Conservation (phyloP, 2,797 vertebrate genomes). For the Tarsius wallacei region DNA sequence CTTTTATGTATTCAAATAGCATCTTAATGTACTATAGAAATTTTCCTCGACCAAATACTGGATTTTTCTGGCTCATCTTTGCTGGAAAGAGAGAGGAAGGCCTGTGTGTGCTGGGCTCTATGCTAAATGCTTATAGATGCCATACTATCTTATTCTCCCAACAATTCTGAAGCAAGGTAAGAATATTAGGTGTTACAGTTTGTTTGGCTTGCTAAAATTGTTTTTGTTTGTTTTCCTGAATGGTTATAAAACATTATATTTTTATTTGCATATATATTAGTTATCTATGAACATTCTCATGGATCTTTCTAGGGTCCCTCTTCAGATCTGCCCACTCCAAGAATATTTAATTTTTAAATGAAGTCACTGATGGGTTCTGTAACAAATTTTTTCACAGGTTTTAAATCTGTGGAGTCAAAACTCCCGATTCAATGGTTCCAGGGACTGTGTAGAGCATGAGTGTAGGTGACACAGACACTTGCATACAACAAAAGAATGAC, state of each 20-base stretch:
- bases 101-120: neutral
- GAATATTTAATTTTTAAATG: neutral
- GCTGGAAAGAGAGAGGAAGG: neutral
- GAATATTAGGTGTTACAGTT: neutral
- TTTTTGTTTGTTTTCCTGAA: neutral
- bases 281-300: neutral
- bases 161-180: neutral
- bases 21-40: neutral
- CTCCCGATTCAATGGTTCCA: rapidly evolving
- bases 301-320: neutral
- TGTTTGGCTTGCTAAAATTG: neutral
- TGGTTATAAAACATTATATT: neutral
- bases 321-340: neutral
- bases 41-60: neutral
- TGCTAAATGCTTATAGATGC: neutral
- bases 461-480: neutral
- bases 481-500: neutral
- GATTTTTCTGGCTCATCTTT: neutral
- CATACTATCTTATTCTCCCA: neutral
- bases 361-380: neutral
- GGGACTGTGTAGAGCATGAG: rapidly evolving
- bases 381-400: neutral
- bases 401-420: neutral
- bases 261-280: neutral
- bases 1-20: neutral